These are phyloP conservation scores for Venturia canescens DNA, from an alignment of 1,140 invertebrate genomes.

Conservation along the genomic window DNA sequence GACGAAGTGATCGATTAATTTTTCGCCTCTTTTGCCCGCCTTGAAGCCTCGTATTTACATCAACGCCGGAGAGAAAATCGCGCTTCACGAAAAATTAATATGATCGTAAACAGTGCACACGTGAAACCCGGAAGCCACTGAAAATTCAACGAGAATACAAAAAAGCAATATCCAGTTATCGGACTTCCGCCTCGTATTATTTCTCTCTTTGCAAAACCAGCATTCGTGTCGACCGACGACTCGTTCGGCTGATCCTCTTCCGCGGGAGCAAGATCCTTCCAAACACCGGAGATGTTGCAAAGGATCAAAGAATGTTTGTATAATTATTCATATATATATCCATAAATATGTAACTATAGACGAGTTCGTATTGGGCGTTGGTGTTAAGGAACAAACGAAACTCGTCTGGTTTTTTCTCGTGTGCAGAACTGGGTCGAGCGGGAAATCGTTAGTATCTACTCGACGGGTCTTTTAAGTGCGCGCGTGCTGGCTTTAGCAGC, in stretches of 20 bases:
- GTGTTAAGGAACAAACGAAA: constrained; percentile 3
- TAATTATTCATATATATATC: background rate
- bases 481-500: constrained; percentile 21
- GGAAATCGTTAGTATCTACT: constrained; percentile 67
- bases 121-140: too few species aligned
- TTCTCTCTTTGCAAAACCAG: background rate
- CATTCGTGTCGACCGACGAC: background rate
- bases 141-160: too few species aligned
- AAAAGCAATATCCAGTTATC: constrained; percentile 24
- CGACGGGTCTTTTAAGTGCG: constrained; percentile 54
- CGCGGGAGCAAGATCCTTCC: background rate
- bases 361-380: background rate
- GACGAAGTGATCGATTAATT: too few species aligned
- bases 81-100: too few species aligned
- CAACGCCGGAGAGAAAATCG: too few species aligned
- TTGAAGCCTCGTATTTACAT: too few species aligned
- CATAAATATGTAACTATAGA: background rate
- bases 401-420: constrained; percentile 15
- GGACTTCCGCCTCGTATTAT: constrained; percentile 17
- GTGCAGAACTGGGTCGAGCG: constrained; percentile 62
- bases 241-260: constrained; percentile 20
- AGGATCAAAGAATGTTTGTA: constrained; percentile 8
- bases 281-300: constrained; percentile 32
- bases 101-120: too few species aligned
- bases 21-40: too few species aligned